Percentiles rank a stretch among this genome's conserved stretches.
phyloP scores from a whole-genome alignment of 2,888 invertebrate genomes.

The Entomobrya proxima region DNA sequence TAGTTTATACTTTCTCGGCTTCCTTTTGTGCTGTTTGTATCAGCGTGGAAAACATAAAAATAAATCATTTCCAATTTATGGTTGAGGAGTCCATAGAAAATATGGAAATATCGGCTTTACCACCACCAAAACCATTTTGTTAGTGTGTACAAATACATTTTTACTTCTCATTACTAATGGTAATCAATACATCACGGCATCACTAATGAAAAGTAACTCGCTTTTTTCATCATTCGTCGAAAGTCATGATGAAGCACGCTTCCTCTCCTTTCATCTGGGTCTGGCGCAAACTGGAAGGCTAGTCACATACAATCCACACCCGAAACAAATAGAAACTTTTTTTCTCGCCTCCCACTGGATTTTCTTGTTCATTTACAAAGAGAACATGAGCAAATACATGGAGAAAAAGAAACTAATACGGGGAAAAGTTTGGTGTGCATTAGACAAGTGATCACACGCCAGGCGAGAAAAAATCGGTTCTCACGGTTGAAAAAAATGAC shows the following conservation, averaged over 20 bases:
- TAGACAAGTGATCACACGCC: slow-evolving; percentile 40
- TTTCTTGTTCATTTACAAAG: background rate
- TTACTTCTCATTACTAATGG: background rate
- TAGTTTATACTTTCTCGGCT: background rate
- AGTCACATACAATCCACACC: background rate
- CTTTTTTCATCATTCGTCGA: slow-evolving; percentile 9
- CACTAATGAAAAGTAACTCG: slow-evolving; percentile 34
- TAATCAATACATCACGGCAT: slow-evolving; percentile 17
- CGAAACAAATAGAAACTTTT: background rate
- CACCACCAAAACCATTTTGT: background rate
- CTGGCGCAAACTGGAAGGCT: background rate
- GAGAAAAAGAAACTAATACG: slow-evolving; percentile 8
- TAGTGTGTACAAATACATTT: background rate
- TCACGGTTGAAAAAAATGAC: slow-evolving; percentile 51
- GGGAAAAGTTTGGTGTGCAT: background rate
- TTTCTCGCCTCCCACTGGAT: background rate
- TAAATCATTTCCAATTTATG: slow-evolving; percentile 37
- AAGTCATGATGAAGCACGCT: background rate
- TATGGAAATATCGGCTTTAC: background rate
- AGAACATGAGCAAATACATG: background rate
- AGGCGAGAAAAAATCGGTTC: slow-evolving; percentile 58
- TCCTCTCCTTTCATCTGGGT: background rate
- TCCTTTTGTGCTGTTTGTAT: background rate
- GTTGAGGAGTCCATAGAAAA: no score
- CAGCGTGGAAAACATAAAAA: background rate